Percentiles rank a stretch among this genome's conserved stretches.
phyloP scores from a whole-genome alignment of 2,888 invertebrate species.

The Glyphotaelius pellucidus region DNA sequence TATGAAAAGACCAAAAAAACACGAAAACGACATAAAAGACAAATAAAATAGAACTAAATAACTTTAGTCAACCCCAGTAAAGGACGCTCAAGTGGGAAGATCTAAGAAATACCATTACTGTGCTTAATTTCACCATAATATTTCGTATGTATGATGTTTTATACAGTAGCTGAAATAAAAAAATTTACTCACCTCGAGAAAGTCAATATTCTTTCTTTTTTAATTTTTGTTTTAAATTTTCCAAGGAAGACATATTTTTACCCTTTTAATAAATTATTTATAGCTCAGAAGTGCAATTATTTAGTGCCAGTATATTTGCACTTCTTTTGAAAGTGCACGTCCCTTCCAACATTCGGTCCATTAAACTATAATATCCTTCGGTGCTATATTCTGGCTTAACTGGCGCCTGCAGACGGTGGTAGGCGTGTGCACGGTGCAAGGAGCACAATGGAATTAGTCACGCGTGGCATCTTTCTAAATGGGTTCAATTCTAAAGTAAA shows the following conservation, averaged over 20 bases:
- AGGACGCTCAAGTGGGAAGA: too few species aligned
- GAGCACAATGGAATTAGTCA: background rate
- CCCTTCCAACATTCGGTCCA: background rate
- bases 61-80: too few species aligned
- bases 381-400: background rate
- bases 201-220: background rate
- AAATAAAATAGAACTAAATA: too few species aligned
- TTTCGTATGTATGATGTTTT: too few species aligned
- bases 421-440: slow-evolving; percentile 18
- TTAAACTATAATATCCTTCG: slow-evolving; percentile 5
- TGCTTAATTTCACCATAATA: too few species aligned
- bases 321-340: slow-evolving; percentile 4
- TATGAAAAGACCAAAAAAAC: too few species aligned
- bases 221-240: background rate
- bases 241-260: background rate
- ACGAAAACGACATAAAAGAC: too few species aligned
- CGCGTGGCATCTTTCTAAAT: background rate
- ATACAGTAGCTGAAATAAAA: too few species aligned
- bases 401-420: slow-evolving; percentile 46
- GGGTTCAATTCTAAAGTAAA: background rate
- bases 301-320: background rate
- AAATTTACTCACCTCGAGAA: background rate
- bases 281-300: background rate
- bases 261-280: background rate
- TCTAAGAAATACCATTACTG: too few species aligned